These are phyloP conservation scores for Chrysolina haemoptera DNA, from an alignment of 2,888 invertebrate genomes.

Conservation along the genomic window DNA sequence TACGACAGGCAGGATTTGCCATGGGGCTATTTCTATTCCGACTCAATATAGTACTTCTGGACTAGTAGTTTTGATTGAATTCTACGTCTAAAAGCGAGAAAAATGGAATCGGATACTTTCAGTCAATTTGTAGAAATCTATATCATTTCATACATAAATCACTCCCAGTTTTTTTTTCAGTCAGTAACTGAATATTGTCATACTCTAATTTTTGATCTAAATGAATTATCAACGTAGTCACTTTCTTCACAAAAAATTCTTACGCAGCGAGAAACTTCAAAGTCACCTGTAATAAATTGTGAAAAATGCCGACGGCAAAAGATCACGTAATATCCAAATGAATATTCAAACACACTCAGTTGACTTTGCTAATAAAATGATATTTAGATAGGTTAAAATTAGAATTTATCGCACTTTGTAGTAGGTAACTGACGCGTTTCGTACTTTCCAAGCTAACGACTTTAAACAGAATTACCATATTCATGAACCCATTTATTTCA, in stretches of 20 bases:
- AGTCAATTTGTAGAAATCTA: neutral
- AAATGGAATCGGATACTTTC: neutral
- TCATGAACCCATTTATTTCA: slow-evolving; percentile 11
- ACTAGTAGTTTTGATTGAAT: neutral
- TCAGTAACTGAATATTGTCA: too few relatives aligned
- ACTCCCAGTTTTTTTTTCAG: too few relatives aligned
- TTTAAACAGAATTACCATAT: slow-evolving; percentile 9
- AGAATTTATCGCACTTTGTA: slow-evolving; percentile 9
- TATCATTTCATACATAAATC: neutral
- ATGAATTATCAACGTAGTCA: too few relatives aligned
- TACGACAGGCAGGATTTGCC: too few relatives aligned
- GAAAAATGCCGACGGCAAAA: neutral
- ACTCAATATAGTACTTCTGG: too few relatives aligned
- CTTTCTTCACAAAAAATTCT: neutral
- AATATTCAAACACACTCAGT: slow-evolving; percentile 4
- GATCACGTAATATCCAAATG: neutral
- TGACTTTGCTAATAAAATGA: slow-evolving; percentile 9
- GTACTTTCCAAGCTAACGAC: slow-evolving; percentile 9
- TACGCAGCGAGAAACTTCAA: neutral
- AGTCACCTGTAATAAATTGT: neutral
- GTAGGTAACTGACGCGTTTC: slow-evolving; percentile 6
- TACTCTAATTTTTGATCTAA: too few relatives aligned
- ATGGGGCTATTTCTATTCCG: too few relatives aligned
- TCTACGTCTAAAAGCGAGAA: too few relatives aligned
- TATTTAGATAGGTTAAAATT: slow-evolving; percentile 15